These are phyloP conservation scores for Macrosiphum euphorbiae DNA, from an alignment of 2,888 invertebrate genomes.

Conservation along the genomic window DNA sequence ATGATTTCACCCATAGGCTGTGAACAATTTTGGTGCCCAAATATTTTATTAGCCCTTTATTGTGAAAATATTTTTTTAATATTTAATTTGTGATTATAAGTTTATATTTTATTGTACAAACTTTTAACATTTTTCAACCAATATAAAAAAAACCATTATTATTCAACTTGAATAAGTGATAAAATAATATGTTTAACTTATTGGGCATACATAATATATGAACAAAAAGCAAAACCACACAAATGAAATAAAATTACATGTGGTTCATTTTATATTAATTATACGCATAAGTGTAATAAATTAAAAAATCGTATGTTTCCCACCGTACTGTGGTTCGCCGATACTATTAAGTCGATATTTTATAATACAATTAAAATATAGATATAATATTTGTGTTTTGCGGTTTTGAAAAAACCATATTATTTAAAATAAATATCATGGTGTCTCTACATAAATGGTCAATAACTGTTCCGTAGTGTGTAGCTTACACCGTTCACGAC, in stretches of 20 bases:
- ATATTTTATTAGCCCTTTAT: not conserved
- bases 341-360: not conserved
- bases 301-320: not conserved
- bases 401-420: not conserved
- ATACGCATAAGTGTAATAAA: not conserved
- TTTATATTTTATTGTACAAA: not conserved
- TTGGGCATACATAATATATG: not conserved
- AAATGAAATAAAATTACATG: not conserved
- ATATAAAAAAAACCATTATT: not conserved
- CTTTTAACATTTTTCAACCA: not conserved
- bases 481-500: not conserved
- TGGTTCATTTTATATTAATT: not conserved
- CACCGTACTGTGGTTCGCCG: not conserved
- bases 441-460: not conserved
- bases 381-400: not conserved
- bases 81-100: not conserved
- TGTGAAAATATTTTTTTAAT: not conserved
- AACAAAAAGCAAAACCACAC: not conserved
- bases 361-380: not conserved
- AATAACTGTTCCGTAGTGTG: not conserved
- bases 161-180: not conserved
- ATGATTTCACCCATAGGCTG: not conserved
- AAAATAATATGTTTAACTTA: not conserved
- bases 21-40: not conserved
- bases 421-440: not conserved